phyloP scores from a whole-genome alignment of 2,113 vertebrate species.

The Myotis lucifugus region DNA sequence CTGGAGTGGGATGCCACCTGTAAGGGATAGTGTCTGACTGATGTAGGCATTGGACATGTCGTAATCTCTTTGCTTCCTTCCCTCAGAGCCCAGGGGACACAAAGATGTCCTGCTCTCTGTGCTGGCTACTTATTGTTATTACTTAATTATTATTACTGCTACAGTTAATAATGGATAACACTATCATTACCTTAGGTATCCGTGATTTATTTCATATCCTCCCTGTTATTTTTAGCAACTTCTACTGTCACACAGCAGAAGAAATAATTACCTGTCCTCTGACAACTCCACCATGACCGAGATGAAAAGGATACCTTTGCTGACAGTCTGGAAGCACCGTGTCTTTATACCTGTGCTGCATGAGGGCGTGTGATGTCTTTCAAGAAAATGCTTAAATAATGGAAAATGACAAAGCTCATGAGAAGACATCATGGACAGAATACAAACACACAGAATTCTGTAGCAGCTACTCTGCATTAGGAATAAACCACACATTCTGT shows the following conservation, averaged over 20 bases:
- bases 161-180: neutral
- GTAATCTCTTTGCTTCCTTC: neutral
- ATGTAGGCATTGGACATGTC: accelerated
- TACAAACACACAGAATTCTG: neutral
- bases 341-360: neutral
- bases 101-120: neutral
- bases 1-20: too few relatives aligned
- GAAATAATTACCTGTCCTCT: neutral
- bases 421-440: neutral
- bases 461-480: neutral
- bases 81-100: neutral
- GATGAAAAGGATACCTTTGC: neutral
- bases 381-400: neutral
- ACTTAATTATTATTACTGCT: neutral
- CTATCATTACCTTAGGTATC: neutral
- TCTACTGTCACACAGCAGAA: neutral
- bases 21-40: neutral
- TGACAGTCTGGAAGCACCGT: neutral
- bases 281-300: neutral
- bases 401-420: neutral
- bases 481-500: neutral
- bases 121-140: neutral
- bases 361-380: neutral
- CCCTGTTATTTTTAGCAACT: neutral
- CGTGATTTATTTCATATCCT: neutral